Base-by-base conservation (phyloP, 2,797 vertebrate species). In the Enoplosus armatus region DNA sequence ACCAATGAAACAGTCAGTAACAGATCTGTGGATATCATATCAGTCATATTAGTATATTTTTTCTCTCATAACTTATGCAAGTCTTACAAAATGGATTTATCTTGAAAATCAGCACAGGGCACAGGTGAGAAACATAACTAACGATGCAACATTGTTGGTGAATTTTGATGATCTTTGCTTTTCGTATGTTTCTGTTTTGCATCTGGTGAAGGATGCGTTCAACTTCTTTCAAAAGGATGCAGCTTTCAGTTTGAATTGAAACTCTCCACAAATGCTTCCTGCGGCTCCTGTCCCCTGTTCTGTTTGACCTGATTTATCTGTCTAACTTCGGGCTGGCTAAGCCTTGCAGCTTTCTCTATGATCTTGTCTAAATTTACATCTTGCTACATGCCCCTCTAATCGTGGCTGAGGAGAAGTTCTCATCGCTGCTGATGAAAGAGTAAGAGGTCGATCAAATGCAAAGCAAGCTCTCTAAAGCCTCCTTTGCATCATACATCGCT, bases 301-400 rank as follows among this genome's bases (percentile, higher is more conserved):
- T 75, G 69, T 87, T 89, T 93, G 86, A 90, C 90, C 90, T 81
- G 87, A 89, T 92, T 91, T 89, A 85, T 89, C 84, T 37, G 62
- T 77, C 80, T 70, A 85, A 86, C 82, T 85, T 87, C 78, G 81
- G 77, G 83, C 83, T 87, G 67, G 80, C 75, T 85, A 85, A 90
- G 87, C 89, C 85, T 87, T 3, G 65, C 85, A 88, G 88, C 85
- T 83, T 84, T 75, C 65, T 68, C 86, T 92, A 88, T 92, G 91
- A 92, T 91, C 88, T 90, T 88, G 86, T 91, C 88, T 88, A 85
- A 88, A 92, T 92, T 90, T 90, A 93, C 91, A 92, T 92, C 89
- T 87, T 77, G 88, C 89, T 85, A 88, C 89, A 92, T 86, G 89
- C 78, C 77, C 85, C 84, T 83, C 87, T 90, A 90, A 90, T 92